phyloP scores from a whole-genome alignment of 2,113 vertebrate genomes.

The Monarcha castaneiventris region DNA sequence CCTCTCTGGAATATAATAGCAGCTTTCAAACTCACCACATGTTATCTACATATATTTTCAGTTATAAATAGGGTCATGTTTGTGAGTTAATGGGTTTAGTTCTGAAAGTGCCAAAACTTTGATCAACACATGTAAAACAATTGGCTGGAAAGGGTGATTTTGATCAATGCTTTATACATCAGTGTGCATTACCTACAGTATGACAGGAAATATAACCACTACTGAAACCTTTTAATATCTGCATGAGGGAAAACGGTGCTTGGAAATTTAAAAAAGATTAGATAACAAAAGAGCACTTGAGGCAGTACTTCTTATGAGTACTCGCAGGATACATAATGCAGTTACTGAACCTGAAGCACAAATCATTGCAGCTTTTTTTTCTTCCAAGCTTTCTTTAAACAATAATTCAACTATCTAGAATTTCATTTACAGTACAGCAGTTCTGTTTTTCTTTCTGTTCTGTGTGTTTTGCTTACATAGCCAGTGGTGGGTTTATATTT shows the following conservation, averaged over 20 bases:
- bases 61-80: slow-evolving; percentile 46
- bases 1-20: slow-evolving; percentile 51
- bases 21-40: slow-evolving; percentile 60
- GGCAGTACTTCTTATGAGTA: not conserved
- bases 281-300: slow-evolving; percentile 54
- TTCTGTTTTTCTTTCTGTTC: not conserved
- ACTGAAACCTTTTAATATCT: slow-evolving; percentile 60
- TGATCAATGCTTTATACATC: slow-evolving; percentile 46
- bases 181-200: slow-evolving; percentile 37
- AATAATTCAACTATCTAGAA: not conserved
- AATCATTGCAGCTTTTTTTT: not conserved
- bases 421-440: not conserved
- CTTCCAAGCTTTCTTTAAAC: slow-evolving; percentile 8
- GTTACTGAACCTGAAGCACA: not conserved
- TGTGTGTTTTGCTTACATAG: not conserved
- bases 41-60: slow-evolving; percentile 63
- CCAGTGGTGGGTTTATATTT: not conserved
- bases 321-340: not conserved
- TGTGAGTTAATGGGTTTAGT: slow-evolving; percentile 66
- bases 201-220: slow-evolving; percentile 52
- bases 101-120: slow-evolving; percentile 71
- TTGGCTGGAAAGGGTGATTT: slow-evolving; percentile 50
- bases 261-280: slow-evolving; percentile 54
- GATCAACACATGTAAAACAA: slow-evolving; percentile 57
- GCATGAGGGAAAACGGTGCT: slow-evolving; percentile 24